A percentile compares a stretch with the other conserved stretches of the same genome.
Conservation (phyloP, 2,113 vertebrate species). For the Ailurus styani region DNA sequence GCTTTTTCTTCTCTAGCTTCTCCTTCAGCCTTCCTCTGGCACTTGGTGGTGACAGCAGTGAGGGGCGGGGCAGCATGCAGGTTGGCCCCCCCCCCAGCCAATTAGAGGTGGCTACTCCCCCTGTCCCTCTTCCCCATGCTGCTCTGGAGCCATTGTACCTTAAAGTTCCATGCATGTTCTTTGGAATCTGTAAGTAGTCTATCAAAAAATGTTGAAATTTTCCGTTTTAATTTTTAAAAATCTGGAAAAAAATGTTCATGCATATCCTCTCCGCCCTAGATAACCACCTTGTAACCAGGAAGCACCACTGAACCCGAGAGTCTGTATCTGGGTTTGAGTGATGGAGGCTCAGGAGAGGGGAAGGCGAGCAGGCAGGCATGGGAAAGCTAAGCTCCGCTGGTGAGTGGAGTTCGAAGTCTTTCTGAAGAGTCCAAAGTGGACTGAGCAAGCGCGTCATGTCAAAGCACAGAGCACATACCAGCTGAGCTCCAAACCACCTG, state of each 20-base stretch:
- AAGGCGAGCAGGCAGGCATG: neutral
- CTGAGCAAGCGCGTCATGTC: neutral
- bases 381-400: neutral
- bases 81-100: too few species aligned
- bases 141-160: neutral
- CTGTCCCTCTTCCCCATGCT: too few species aligned
- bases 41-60: neutral
- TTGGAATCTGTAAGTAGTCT: neutral
- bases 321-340: neutral
- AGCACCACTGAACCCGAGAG: neutral
- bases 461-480: accelerated
- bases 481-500: neutral
- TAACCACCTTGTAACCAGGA: neutral
- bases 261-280: neutral
- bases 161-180: neutral
- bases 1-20: neutral
- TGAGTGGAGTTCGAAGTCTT: neutral
- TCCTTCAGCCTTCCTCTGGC: neutral
- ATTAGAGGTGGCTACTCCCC: neutral
- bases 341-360: neutral
- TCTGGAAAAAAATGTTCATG: neutral
- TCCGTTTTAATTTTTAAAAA: neutral
- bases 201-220: neutral
- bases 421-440: neutral
- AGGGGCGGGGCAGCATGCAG: neutral